Evolutionary conservation across 2,113 vertebrate genomes (phyloP), one percentile per base, ranked within the genome.

Genomic region (Crypturellus undulatus): DNA sequence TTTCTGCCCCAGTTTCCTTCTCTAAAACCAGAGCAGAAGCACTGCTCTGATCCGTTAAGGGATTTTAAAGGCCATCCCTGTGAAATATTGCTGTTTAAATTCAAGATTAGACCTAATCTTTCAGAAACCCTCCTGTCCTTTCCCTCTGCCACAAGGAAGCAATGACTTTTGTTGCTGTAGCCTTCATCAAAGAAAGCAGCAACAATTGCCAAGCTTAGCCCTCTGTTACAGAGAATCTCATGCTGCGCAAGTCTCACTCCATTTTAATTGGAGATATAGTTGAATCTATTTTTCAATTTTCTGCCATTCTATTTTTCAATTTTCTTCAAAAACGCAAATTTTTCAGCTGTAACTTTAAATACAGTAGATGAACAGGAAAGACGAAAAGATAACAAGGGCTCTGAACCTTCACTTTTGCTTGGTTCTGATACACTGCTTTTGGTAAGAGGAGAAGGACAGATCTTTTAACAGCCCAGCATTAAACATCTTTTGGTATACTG

Each of bases 91-190:
- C 80, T 82, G 52, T 28, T 54, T 49, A 77, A 90, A 85, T 56
- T 56, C 51, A 80, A 90, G 76, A 83, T 84, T 68, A 56, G 56
- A 76, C 63, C 51, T 85, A 43, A 90, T 84, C 64, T 89, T 92
- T 34, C 49, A 36, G 8, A 69, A 95, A 94, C 69, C 64, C 67
- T 85, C 45, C 59, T 36, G 6, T 30, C 72, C 60, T 78, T 86
- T 70, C 30, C 54, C 47, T 90, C 15, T 94, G 14, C 8, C 52
- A 20, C 17, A 26, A 75, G 16, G 13, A 15, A 90, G 25, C 10
- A 32, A 49, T 75, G 17, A 24, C 65, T 93, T 65, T 84, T 21
- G 8, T 18, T 77, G 56, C 47, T 21, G 8, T 26, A 77, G 56
- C 47, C 28, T 79, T 69, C 70, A 52, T 47, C 1, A 7, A 15